These are phyloP conservation scores for Cynaeus angustus DNA, from an alignment of 2,888 invertebrate genomes.

Conservation along the genomic window DNA sequence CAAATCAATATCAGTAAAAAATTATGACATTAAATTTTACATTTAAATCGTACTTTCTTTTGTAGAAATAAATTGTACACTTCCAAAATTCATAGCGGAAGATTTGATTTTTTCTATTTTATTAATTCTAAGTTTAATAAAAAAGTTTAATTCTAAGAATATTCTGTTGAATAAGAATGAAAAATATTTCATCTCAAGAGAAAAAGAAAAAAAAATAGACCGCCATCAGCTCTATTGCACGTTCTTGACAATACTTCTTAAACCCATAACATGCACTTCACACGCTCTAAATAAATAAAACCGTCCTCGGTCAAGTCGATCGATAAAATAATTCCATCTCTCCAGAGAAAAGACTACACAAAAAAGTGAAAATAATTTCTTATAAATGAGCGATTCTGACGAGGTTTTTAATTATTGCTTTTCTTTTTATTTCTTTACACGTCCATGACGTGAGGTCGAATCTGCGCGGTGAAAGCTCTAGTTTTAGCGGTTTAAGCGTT, in stretches of 20 bases:
- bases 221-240: too few relatives aligned
- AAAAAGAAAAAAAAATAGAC: too few relatives aligned
- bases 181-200: too few relatives aligned
- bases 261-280: not conserved
- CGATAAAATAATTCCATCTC: conserved; percentile 8
- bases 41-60: too few relatives aligned
- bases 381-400: not conserved
- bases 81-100: too few relatives aligned
- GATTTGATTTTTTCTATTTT: too few relatives aligned
- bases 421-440: not conserved
- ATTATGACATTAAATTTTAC: too few relatives aligned
- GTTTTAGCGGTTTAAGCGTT: conserved; percentile 15
- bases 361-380: conserved; percentile 1
- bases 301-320: conserved; percentile 5
- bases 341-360: not conserved
- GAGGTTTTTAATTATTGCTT: conserved; percentile 1
- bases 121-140: too few relatives aligned
- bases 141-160: too few relatives aligned
- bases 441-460: conserved; percentile 1
- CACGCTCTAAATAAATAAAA: conserved; percentile 1
- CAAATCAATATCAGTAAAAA: too few relatives aligned
- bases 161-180: too few relatives aligned
- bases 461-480: conserved; percentile 33
- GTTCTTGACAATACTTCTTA: not conserved
- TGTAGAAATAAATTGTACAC: too few relatives aligned